Evolutionary conservation across 2,113 vertebrate species (phyloP).

Genomic region (Antechinus stuartii): DNA sequence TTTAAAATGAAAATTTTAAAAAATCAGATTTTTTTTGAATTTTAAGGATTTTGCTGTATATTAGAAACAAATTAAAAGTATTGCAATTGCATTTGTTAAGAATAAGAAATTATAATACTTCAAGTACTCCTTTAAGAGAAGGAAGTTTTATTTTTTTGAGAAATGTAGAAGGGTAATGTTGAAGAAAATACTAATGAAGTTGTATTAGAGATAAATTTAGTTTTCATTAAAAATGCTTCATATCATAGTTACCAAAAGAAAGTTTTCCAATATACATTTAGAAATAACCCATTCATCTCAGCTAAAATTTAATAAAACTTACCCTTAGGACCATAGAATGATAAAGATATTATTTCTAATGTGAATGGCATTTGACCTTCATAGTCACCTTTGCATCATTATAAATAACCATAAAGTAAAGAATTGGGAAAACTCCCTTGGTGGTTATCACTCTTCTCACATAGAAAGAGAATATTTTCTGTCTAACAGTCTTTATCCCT

Average conservation of each 20-base stretch:
- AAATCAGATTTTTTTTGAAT: background rate
- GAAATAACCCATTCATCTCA: background rate
- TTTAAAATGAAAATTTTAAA: background rate
- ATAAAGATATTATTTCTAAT: background rate
- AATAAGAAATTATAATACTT: background rate
- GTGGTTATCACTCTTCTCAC: background rate
- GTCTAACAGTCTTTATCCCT: background rate
- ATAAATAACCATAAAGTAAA: background rate
- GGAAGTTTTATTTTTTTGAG: background rate
- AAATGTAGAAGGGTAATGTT: conserved; percentile 23
- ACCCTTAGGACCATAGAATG: background rate
- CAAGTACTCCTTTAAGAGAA: background rate
- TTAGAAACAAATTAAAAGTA: background rate
- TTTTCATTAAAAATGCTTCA: background rate
- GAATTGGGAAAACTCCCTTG: background rate
- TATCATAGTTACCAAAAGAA: background rate
- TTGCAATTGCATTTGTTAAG: background rate
- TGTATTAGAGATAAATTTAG: background rate
- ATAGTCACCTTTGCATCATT: background rate
- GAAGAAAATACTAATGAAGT: background rate
- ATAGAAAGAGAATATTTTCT: background rate
- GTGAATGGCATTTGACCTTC: background rate
- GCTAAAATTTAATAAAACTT: background rate
- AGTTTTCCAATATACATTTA: background rate
- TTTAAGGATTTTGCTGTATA: conserved; percentile 25